Evolutionary conservation across 2,888 invertebrate genomes (phyloP).

Genomic region (Andrena bucephala): DNA sequence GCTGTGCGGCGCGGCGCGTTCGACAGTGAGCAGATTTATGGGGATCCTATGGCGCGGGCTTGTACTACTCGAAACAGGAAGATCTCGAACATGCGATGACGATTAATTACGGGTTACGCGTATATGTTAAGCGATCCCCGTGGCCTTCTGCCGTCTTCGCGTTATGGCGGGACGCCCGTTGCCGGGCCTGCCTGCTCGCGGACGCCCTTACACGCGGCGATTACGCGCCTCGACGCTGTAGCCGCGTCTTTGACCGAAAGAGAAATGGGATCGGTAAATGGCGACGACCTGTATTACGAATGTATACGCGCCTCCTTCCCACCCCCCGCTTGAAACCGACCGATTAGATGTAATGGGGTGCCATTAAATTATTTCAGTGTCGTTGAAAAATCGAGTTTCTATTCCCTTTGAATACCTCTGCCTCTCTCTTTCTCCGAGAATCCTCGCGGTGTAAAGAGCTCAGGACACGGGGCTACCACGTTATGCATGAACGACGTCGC

Average conservation of each 20-base stretch:
- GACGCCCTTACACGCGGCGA: slow-evolving; percentile 58
- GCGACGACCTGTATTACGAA: slow-evolving; percentile 62
- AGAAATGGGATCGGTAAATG: slow-evolving; percentile 66
- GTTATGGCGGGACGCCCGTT: slow-evolving; percentile 5
- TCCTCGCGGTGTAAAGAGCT: neutral
- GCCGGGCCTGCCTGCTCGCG: slow-evolving; percentile 9
- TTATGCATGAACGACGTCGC: slow-evolving; percentile 75
- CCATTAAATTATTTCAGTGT: slow-evolving; percentile 75
- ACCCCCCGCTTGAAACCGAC: slow-evolving; percentile 47
- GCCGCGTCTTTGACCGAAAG: slow-evolving; percentile 56
- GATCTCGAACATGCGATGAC: slow-evolving; percentile 69
- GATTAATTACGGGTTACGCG: slow-evolving; percentile 72
- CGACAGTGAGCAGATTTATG: slow-evolving; percentile 69
- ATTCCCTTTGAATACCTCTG: slow-evolving; percentile 59
- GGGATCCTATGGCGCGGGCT: slow-evolving; percentile 60
- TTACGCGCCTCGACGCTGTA: slow-evolving; percentile 62
- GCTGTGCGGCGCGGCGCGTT: slow-evolving; percentile 38
- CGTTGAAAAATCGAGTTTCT: slow-evolving; percentile 79
- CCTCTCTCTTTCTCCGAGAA: neutral
- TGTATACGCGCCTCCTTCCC: slow-evolving; percentile 32
- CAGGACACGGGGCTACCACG: slow-evolving; percentile 69
- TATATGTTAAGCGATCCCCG: slow-evolving; percentile 52
- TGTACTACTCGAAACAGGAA: slow-evolving; percentile 70
- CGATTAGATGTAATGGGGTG: slow-evolving; percentile 61
- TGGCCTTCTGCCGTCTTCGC: slow-evolving; percentile 27